Base-by-base conservation (phyloP, 2,888 invertebrate genomes). In the Andricus curvator region DNA sequence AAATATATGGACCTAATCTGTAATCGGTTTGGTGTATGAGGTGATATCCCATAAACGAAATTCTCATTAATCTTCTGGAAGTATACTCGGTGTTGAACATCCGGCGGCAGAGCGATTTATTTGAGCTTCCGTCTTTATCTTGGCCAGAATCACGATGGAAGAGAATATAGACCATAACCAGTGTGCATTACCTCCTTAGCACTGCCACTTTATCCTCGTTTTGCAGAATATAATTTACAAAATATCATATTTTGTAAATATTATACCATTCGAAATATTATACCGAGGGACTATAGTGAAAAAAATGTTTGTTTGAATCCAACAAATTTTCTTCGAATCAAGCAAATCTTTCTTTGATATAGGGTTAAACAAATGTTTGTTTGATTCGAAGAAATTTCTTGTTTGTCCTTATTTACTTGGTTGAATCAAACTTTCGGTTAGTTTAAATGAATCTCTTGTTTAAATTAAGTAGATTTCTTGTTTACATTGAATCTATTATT, bases 41-140 rank as follows among this genome's bases (percentile, higher is more conserved):
- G 51, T 74, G 70, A 29, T 74, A 74, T 74, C 56, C 51, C 33
- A 83, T 86, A 84, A 88, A 87, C 85, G 87, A 88, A 88, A 89
- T 89, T 81, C 88, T 89, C 88, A 88, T 89, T 89, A 89, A 86
- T 88, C 89, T 86, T 84, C 82, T 81, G 80, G 79, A 84, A 85
- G 87, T 87, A 85, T 82, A 86, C 87, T 85, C 86, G 84, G 88
- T 85, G 88, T 84, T 85, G 86, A 85, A 87, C 89, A 89, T 90
- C 90, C 90, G 90, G 90, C 88, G 87, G 84, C 81, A 81, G 82
- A 83, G 87, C 89, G 88, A 89, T 89, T 90, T 89, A 90, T 89
- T 90, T 88, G 86, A 88, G 89, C 89, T 89, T 90, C 89, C 90
- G 89, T 88, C 87, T 88, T 88, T 90, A 90, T 90, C 90, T 87